These are phyloP conservation scores for Decapterus maruadsi DNA, from an alignment of 2,797 vertebrate genomes.

Conservation along the genomic window DNA sequence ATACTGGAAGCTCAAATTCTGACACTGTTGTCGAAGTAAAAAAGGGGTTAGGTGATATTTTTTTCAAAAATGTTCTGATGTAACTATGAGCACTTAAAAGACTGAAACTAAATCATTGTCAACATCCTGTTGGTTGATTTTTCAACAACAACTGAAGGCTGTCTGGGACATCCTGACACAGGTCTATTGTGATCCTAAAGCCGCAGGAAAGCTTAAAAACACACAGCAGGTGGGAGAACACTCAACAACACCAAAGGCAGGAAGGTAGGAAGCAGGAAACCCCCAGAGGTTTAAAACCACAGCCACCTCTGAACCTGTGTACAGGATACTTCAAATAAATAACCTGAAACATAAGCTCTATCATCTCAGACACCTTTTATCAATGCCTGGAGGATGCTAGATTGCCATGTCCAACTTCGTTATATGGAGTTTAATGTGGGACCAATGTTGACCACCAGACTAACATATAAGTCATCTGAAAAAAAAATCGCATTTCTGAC, in stretches of 20 bases:
- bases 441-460: neutral
- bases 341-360: slow-evolving; percentile 21
- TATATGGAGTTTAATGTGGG: neutral
- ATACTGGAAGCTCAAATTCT: slow-evolving; percentile 23
- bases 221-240: slow-evolving; percentile 51
- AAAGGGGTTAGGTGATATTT: slow-evolving; percentile 30
- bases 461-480: neutral
- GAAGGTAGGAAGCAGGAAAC: slow-evolving; percentile 47
- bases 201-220: slow-evolving; percentile 44
- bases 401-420: neutral
- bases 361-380: neutral
- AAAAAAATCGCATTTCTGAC: neutral
- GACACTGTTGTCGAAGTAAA: slow-evolving; percentile 23
- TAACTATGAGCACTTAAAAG: slow-evolving; percentile 27
- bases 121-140: slow-evolving; percentile 47
- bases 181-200: slow-evolving; percentile 44
- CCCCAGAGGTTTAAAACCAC: slow-evolving; percentile 29
- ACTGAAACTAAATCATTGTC: slow-evolving; percentile 14
- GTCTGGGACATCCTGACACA: slow-evolving; percentile 52
- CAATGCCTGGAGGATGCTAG: neutral
- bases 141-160: slow-evolving; percentile 28
- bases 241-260: slow-evolving; percentile 46
- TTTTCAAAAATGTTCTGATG: slow-evolving; percentile 30
- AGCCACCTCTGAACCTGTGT: slow-evolving; percentile 42
- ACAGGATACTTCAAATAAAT: slow-evolving; percentile 29